Conservation (phyloP, 2,888 invertebrate genomes). For the Lagria hirta region DNA sequence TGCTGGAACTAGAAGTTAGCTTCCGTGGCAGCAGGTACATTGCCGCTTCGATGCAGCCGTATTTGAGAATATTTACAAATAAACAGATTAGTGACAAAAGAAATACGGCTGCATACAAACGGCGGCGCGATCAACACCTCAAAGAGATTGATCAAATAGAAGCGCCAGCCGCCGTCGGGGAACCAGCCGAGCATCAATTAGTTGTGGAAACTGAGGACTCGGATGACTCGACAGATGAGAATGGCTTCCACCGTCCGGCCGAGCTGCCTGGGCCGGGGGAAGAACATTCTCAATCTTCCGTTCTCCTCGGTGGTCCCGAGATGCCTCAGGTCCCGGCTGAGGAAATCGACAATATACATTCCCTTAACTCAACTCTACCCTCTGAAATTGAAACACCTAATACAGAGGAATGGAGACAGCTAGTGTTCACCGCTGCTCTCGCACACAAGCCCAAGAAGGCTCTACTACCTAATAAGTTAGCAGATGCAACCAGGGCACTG, state of each 20-base stretch:
- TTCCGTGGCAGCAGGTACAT: constrained; percentile 6
- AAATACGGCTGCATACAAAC: constrained; percentile 8
- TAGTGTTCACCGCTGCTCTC: constrained; percentile 2
- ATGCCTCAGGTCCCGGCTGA: constrained; percentile 1
- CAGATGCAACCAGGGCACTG: constrained; percentile 18
- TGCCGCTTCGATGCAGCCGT: constrained; percentile 9
- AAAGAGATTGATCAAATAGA: too few relatives aligned
- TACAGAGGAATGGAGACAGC: constrained; percentile 12
- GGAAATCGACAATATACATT: background rate
- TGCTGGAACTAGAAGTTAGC: constrained; percentile 11
- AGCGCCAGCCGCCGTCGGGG: background rate
- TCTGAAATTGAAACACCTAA: too few relatives aligned
- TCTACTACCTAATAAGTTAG: constrained; percentile 4
- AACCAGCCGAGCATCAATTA: background rate
- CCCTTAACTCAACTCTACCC: constrained; percentile 5
- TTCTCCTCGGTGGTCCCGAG: background rate
- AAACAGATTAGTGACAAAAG: constrained; percentile 27
- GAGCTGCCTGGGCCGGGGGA: constrained; percentile 2
- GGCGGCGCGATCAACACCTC: constrained; percentile 10
- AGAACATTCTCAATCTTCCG: background rate
- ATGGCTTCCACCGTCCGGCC: background rate
- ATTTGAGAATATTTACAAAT: constrained; percentile 3
- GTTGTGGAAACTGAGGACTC: background rate
- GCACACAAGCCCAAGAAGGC: constrained; percentile 14
- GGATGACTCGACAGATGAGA: constrained; percentile 2